A percentile compares a stretch with the other conserved stretches of the same genome.
Conservation (phyloP, 2,113 vertebrate species). For the Oplegnathus fasciatus region DNA sequence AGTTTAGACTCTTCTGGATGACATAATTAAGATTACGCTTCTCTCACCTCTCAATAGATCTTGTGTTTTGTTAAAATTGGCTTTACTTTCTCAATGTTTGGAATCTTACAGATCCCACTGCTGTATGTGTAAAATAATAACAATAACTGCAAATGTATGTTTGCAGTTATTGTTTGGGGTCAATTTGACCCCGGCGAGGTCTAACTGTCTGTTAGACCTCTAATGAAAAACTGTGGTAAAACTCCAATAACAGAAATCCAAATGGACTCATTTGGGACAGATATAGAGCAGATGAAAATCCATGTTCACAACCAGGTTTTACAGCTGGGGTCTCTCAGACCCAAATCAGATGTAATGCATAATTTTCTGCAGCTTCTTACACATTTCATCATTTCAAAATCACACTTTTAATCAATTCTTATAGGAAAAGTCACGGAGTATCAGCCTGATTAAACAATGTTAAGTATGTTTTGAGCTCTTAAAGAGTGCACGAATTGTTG, state of each 20-base stretch:
- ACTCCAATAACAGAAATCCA: not conserved
- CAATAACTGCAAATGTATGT: too few species aligned
- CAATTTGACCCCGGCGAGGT: too few species aligned
- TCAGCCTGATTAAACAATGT: too few species aligned
- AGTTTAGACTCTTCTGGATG: not conserved
- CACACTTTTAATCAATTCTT: not conserved
- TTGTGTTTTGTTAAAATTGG: not conserved
- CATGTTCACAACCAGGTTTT: not conserved
- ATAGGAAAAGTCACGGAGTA: not conserved
- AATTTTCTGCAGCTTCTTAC: not conserved
- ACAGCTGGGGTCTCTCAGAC: not conserved
- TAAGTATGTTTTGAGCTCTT: too few species aligned
- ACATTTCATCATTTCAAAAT: not conserved
- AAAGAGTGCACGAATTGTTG: too few species aligned
- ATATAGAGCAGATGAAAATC: not conserved
- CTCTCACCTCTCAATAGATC: not conserved
- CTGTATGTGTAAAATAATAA: not conserved
- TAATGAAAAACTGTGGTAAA: not conserved
- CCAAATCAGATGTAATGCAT: not conserved
- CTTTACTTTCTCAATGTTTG: too few species aligned
- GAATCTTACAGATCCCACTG: not conserved
- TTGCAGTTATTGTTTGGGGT: too few species aligned
- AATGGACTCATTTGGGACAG: not conserved
- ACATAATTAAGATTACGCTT: not conserved
- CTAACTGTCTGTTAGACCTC: too few species aligned